Evolutionary conservation across 1,140 invertebrate species (phyloP).

Genomic region (Cyrtorhinus lividipennis): DNA sequence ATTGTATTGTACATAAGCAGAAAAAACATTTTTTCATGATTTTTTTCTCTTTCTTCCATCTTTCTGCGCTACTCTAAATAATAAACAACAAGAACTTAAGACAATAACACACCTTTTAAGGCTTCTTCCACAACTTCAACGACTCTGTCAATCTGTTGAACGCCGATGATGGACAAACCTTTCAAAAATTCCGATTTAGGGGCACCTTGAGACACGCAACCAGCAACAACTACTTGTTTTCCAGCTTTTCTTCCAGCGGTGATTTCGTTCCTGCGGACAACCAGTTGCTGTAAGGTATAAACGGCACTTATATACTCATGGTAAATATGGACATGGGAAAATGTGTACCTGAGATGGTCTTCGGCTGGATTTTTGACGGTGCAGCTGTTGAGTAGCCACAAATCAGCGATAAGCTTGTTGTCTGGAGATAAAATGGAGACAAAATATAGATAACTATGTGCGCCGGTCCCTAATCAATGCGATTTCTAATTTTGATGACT

Average conservation of each 20-base stretch:
- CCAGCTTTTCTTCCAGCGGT: constrained; percentile 53
- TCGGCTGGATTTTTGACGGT: constrained; percentile 96
- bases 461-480: too few species aligned
- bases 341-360: constrained; percentile 87
- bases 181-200: constrained; percentile 56
- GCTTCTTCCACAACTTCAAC: constrained; percentile 98
- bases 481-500: too few species aligned
- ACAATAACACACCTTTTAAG: constrained; percentile 84
- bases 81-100: too few species aligned
- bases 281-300: too few species aligned
- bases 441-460: too few species aligned
- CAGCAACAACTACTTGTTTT: constrained; percentile 83
- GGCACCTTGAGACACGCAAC: constrained; percentile 88
- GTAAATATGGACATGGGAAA: too few species aligned
- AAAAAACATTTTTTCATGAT: too few species aligned
- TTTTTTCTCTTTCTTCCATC: too few species aligned
- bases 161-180: constrained; percentile 84
- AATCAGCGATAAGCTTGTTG: constrained; percentile 65
- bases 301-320: too few species aligned
- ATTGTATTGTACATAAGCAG: too few species aligned
- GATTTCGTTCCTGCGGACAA: constrained; percentile 64
- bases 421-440: constrained; percentile 31
- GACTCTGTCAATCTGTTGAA: constrained; percentile 96
- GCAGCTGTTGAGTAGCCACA: constrained; percentile 95
- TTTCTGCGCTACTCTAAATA: too few species aligned